A percentile compares a stretch with the other conserved stretches of the same genome.
Evolutionary conservation across 2,888 invertebrate genomes (phyloP).

Genomic region (Diarsia rubi): DNA sequence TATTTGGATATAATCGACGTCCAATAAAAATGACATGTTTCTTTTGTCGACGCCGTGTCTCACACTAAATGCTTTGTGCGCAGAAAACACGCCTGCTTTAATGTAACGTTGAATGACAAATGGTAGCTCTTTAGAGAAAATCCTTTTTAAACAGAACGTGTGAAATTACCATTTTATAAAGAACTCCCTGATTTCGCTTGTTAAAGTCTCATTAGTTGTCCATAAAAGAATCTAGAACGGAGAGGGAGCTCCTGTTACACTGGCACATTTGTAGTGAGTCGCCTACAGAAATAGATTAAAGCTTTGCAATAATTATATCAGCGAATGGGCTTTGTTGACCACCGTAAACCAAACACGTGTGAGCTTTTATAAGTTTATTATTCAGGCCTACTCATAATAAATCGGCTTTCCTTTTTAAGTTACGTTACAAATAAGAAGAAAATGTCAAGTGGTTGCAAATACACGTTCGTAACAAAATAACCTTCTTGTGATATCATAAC

Average conservation of each 20-base stretch:
- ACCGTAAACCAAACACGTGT: conserved; percentile 76
- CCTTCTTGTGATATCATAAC: conserved; percentile 22
- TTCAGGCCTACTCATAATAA: conserved; percentile 35
- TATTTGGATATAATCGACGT: neutral
- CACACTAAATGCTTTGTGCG: conserved; percentile 28
- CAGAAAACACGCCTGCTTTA: conserved; percentile 62
- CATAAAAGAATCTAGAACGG: conserved; percentile 69
- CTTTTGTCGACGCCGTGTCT: conserved; percentile 8
- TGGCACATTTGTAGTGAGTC: conserved; percentile 80
- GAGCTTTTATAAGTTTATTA: conserved; percentile 69
- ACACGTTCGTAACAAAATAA: conserved; percentile 18
- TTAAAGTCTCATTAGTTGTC: conserved; percentile 71
- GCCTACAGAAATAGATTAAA: conserved; percentile 86
- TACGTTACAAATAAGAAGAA: conserved; percentile 38
- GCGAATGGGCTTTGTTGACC: conserved; percentile 86
- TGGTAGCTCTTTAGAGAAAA: conserved; percentile 76
- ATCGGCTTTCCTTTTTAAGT: conserved; percentile 45
- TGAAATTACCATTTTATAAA: conserved; percentile 73
- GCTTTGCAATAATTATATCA: conserved; percentile 89
- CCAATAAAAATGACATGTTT: conserved; percentile 25
- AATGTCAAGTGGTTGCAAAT: conserved; percentile 49
- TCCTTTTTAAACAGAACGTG: conserved; percentile 75
- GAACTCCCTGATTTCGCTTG: conserved; percentile 72
- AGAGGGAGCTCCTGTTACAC: conserved; percentile 72
- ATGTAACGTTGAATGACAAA: conserved; percentile 74